Conservation (phyloP, 2,888 invertebrate species). For the Philhelius pedissequus region DNA sequence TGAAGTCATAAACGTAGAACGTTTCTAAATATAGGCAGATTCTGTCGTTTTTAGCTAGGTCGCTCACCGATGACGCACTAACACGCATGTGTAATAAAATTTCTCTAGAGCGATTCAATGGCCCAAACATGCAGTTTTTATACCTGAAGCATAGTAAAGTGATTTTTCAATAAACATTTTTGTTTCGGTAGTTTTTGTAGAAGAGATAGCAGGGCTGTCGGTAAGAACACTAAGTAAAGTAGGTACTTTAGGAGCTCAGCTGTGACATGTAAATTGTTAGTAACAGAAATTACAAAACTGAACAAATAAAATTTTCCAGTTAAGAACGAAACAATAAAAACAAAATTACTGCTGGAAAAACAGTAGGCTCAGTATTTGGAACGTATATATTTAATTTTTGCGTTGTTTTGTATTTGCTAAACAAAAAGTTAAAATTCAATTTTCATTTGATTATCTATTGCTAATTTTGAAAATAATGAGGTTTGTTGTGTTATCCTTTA, state of each 20-base stretch:
- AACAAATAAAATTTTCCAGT: too few relatives aligned
- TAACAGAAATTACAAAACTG: too few relatives aligned
- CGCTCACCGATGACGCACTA: constrained; percentile 66
- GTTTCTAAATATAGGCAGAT: constrained; percentile 48
- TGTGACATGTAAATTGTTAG: too few relatives aligned
- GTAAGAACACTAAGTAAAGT: background rate
- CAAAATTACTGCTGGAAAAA: too few relatives aligned
- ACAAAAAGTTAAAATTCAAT: too few relatives aligned
- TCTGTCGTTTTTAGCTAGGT: constrained; percentile 36
- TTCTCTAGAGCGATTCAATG: background rate
- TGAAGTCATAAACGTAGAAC: constrained; percentile 42
- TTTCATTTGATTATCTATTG: too few relatives aligned
- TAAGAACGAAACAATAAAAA: too few relatives aligned
- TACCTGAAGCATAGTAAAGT: background rate
- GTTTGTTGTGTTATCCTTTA: too few relatives aligned
- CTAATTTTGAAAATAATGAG: too few relatives aligned
- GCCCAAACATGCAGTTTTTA: background rate
- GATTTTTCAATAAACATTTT: background rate
- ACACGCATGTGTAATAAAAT: constrained; percentile 35
- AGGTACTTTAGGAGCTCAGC: background rate
- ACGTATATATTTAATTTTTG: too few relatives aligned
- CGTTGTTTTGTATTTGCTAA: too few relatives aligned
- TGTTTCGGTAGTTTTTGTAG: background rate
- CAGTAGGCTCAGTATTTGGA: too few relatives aligned
- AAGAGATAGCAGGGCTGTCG: background rate